Evolutionary conservation across 2,888 invertebrate genomes (phyloP).

Genomic region (Norana najaformis): DNA sequence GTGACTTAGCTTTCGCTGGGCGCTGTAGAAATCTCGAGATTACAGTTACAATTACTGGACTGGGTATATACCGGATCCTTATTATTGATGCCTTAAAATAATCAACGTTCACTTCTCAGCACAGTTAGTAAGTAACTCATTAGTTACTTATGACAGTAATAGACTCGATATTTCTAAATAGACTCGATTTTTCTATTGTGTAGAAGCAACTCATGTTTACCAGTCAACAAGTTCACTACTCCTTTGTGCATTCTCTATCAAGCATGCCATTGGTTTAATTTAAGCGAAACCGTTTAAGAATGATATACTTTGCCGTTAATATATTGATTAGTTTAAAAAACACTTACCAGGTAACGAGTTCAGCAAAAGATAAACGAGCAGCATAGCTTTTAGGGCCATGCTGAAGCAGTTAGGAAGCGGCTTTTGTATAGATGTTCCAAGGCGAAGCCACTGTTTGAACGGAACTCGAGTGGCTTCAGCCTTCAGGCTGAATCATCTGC

Average conservation of each 20-base stretch:
- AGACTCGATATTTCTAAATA: no score
- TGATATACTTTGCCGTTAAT: neutral
- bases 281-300: neutral
- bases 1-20: no score
- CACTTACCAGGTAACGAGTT: neutral
- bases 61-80: neutral
- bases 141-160: no score
- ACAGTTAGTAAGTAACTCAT: neutral
- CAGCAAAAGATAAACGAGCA: constrained; percentile 5
- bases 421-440: constrained; percentile 2
- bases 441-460: neutral
- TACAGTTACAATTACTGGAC: no score
- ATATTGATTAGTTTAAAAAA: neutral
- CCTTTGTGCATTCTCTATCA: neutral
- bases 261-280: neutral
- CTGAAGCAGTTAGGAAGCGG: neutral
- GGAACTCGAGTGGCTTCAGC: neutral
- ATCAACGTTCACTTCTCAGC: neutral
- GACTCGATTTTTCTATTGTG: neutral
- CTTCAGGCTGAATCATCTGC: neutral
- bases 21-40: no score
- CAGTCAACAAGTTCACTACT: neutral
- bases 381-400: neutral
- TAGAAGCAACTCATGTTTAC: neutral
- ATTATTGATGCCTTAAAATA: neutral